Base-by-base conservation (phyloP, 1,140 invertebrate species). In the Papilio polytes region DNA sequence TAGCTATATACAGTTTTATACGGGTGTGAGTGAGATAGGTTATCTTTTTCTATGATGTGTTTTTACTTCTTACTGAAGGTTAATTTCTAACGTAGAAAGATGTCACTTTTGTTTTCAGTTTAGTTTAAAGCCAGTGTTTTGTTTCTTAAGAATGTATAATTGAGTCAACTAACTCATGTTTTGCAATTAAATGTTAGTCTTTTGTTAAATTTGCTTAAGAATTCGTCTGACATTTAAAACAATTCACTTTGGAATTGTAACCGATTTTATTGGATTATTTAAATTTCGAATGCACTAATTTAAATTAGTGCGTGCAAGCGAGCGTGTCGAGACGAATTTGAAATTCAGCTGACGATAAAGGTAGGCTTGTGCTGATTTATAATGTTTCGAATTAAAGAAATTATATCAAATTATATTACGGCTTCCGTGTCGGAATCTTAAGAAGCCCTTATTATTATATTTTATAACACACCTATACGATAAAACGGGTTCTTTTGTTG, bases 361-460 rank as follows among this genome's bases (percentile, higher is more conserved):
- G 84, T 85, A 82, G 86, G 86, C 86, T 87, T 86, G 81, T 84
- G 85, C 85, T 56, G 80, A 81, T 81, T 80, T 80, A 51, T 74
- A 74, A 63, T 76, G 13, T 70, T 74, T 82, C 15, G 31, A 77
- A 82, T 83, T 79, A 72, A 70, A 77, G 22, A 74, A 15, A 79
- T 66, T 80, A 53, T 48, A 20, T 59, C 70, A 77, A 56, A 83
- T 76, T 74, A 26, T 72, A 78, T 79, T 46, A 26, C 20, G 74
- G 87, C 87, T 90, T 87, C 88, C 89, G 88, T 90, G 89, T 81
- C 73, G 80, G 85, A 86, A 88, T 89, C 83, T 83, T 46, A 82
- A 79, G 74, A 22, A 81, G 77, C 46, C 15, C 36, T 56, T 44
- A 56, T 56, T 56, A 20, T n/a, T 8, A n/a, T 56, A 56, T 56